Evolutionary conservation across 2,113 vertebrate species (phyloP).

Genomic region (Strigops habroptila): DNA sequence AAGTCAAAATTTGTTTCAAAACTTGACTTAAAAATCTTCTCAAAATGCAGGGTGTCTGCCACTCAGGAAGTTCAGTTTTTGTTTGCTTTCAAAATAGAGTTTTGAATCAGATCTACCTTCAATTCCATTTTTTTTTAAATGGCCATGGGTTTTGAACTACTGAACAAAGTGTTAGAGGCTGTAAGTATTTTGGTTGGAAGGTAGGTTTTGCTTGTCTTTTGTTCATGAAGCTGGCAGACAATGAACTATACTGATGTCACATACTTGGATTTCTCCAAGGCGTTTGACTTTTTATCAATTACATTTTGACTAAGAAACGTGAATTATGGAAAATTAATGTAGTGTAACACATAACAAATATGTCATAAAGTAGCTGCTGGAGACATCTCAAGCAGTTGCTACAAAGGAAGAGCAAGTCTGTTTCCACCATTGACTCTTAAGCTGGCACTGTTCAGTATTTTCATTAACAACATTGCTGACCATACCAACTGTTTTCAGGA

Average conservation of each 20-base stretch:
- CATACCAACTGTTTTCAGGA: not conserved
- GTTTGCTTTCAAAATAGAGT: not conserved
- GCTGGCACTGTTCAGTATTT: not conserved
- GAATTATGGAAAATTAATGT: not conserved
- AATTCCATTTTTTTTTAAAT: not conserved
- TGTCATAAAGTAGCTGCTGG: not conserved
- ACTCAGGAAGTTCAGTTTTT: not conserved
- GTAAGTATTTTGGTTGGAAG: slow-evolving; percentile 12
- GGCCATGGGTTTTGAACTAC: not conserved
- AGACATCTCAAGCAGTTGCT: not conserved
- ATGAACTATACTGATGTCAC: not conserved
- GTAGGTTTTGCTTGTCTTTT: not conserved
- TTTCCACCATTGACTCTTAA: not conserved
- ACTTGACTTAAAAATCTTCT: not conserved
- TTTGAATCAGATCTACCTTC: not conserved
- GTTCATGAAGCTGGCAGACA: not conserved
- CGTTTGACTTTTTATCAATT: not conserved
- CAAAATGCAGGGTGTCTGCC: not conserved
- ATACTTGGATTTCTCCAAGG: slow-evolving; percentile 22
- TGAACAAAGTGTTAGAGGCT: not conserved
- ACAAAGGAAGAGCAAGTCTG: not conserved
- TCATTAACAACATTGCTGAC: not conserved
- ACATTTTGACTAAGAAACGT: not conserved
- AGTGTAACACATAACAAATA: not conserved
- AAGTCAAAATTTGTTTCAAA: not conserved